Conservation (phyloP, 2,113 vertebrate genomes). For the Nesoenas mayeri region DNA sequence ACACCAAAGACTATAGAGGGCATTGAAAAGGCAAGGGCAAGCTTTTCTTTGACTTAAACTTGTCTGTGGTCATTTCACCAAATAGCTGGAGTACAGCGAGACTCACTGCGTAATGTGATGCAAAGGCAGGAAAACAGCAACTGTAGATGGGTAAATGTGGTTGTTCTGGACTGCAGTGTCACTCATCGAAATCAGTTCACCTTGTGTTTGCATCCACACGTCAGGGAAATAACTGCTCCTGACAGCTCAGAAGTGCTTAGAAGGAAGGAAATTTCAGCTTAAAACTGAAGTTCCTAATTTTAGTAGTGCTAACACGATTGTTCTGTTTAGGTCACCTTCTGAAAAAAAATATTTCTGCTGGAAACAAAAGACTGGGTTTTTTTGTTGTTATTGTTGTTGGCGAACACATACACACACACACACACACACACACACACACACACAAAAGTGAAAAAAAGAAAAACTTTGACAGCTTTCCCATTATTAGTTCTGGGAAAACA, state of each 20-base stretch:
- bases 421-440: not conserved
- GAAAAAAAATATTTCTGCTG: not conserved
- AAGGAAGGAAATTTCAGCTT: not conserved
- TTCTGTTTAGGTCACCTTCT: constrained; percentile 37
- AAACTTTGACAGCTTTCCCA: constrained; percentile 72
- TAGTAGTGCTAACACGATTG: not conserved
- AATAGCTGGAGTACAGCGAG: not conserved
- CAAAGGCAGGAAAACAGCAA: not conserved
- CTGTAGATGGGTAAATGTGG: not conserved
- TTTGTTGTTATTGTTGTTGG: constrained; percentile 1
- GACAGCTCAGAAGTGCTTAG: not conserved
- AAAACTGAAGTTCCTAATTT: constrained; percentile 15
- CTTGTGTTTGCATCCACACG: not conserved
- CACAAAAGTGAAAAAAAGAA: constrained; percentile 49
- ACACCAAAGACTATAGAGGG: not conserved
- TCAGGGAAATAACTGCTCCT: not conserved
- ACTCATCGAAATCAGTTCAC: not conserved
- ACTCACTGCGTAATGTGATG: not conserved
- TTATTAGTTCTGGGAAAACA: constrained; percentile 81
- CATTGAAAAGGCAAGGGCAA: not conserved
- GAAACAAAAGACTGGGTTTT: constrained; percentile 9
- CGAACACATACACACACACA: not conserved
- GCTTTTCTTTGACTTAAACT: not conserved
- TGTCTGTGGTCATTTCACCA: not conserved
- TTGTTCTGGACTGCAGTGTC: not conserved